Base-by-base conservation (phyloP, 92 coral and sea anemone species). In the Epizoanthus illoricatus region DNA sequence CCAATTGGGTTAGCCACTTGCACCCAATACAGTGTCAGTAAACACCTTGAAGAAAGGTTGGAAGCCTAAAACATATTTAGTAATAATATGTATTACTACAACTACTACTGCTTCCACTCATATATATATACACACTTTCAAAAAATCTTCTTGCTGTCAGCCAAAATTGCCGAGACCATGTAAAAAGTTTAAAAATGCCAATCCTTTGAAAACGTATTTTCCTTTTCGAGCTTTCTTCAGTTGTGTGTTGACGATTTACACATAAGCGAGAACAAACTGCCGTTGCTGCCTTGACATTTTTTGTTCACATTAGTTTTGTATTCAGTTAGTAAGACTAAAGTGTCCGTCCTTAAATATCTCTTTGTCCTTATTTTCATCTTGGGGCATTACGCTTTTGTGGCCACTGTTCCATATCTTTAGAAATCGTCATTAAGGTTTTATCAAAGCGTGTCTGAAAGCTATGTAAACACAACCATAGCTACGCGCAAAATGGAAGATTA, bases 361-460 rank as follows among this genome's bases (percentile, higher is more conserved):
- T 33, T 24, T 55, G 18, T 49, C 19, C 81, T 42, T 6, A 18
- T n/a, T 75, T 75, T 60, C 63, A 15, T 55, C 23, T 3, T 23
- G 42, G 66, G 80, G 15, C 17, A 76, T 59, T 61, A 76, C 56
- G 56, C 56, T 52, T 52, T 65, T 65, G 57, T 40, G 19, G 62
- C 47, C 28, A 40, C 69, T 76, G 65, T 59, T 76, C 47, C 28
- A 72, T 43, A 19, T 64, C 69, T 60, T 75, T 63, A 43, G 67
- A 28, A 63, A 43, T 62, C 12, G 71, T 45, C 56, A 52, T 52
- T 52, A 52, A 52, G 71, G 64, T 78, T 42, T 63, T 39, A 19
- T 78, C 82, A 78, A 78, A 78, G 82, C 71, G 60, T 78, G 82
- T 78, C 82, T 78, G 69, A 45, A 78, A 45, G 70, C 71, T 43